These are phyloP conservation scores for Acanthoscelides obtectus DNA, from an alignment of 2,888 invertebrate species.

Conservation along the genomic window DNA sequence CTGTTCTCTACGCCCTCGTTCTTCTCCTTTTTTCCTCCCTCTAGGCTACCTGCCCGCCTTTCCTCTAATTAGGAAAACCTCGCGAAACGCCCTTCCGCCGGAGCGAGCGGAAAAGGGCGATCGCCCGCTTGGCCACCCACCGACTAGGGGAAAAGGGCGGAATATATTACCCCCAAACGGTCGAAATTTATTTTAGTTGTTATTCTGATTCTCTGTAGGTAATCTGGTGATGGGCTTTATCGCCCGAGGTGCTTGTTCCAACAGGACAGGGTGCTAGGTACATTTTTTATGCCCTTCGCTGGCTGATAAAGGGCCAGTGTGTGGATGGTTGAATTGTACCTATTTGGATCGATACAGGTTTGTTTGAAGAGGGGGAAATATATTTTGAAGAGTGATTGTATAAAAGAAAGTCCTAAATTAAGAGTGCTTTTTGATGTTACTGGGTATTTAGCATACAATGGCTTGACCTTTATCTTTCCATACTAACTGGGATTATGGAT, in stretches of 20 bases:
- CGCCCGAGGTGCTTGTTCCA: neutral
- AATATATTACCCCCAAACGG: neutral
- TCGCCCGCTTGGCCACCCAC: slow-evolving; percentile 9
- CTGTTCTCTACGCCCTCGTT: neutral
- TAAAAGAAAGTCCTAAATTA: too few relatives aligned
- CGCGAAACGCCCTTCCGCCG: slow-evolving; percentile 13
- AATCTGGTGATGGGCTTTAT: neutral
- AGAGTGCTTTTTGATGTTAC: too few relatives aligned
- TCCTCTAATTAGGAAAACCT: slow-evolving; percentile 32
- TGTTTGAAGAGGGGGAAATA: neutral
- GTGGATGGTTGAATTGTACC: neutral
- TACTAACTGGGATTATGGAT: too few relatives aligned
- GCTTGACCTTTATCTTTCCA: too few relatives aligned
- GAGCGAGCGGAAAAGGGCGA: slow-evolving; percentile 12
- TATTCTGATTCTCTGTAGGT: neutral
- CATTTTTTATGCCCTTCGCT: neutral
- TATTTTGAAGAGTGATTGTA: too few relatives aligned
- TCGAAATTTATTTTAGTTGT: neutral
- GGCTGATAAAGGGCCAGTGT: neutral
- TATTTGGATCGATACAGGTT: neutral
- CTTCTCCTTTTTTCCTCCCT: slow-evolving; percentile 15
- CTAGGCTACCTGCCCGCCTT: slow-evolving; percentile 23
- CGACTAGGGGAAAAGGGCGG: slow-evolving; percentile 14
- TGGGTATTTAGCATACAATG: too few relatives aligned
- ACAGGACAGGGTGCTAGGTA: neutral